phyloP scores from a whole-genome alignment of 2,888 invertebrate species.

The Willowsia nigromaculata region DNA sequence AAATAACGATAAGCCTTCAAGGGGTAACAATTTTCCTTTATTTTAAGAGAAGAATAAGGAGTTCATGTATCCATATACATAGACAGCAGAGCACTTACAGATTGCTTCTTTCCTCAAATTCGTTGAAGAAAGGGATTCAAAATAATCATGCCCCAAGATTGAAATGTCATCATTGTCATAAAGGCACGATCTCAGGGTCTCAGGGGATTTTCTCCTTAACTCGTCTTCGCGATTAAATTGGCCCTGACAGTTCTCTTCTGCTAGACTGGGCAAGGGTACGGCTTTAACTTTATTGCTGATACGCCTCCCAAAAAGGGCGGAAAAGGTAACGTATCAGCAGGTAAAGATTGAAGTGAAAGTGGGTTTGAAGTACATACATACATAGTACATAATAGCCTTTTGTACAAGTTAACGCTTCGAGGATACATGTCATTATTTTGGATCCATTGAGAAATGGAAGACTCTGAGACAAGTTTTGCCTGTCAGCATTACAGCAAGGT shows the following conservation, averaged over 20 bases:
- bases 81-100: constrained; percentile 1
- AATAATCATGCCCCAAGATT: constrained; percentile 55
- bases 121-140: constrained; percentile 11
- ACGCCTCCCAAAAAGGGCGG: not conserved
- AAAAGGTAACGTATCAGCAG: not conserved
- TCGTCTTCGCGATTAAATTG: constrained; percentile 59
- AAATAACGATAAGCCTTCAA: constrained; percentile 52
- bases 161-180: constrained; percentile 64
- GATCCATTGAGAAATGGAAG: constrained; percentile 34
- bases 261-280: not conserved
- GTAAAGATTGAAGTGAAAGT: not conserved
- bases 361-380: too few species aligned
- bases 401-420: not conserved
- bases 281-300: not conserved
- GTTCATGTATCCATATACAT: not conserved
- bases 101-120: not conserved
- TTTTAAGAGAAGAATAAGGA: constrained; percentile 17
- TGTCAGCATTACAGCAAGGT: not conserved
- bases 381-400: too few species aligned
- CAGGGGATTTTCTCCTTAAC: constrained; percentile 17
- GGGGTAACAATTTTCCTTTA: not conserved
- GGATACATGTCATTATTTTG: constrained; percentile 42
- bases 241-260: constrained; percentile 54
- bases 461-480: not conserved
- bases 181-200: constrained; percentile 42